These are phyloP conservation scores for Cettia cetti DNA, from an alignment of 2,113 vertebrate species.

Conservation along the genomic window DNA sequence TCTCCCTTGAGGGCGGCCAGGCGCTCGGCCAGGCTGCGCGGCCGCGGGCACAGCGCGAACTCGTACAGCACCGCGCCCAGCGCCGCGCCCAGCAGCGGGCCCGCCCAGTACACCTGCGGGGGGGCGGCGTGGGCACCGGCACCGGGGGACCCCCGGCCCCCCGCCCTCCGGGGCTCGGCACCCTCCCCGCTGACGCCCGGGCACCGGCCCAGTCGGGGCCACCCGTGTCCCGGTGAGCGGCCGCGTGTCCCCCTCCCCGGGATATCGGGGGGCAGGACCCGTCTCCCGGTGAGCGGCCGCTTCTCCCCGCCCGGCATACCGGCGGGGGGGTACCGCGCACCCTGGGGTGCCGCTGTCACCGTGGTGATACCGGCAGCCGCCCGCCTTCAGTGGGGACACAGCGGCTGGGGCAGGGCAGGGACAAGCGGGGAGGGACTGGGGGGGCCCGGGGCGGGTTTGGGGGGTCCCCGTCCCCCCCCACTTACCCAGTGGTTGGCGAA, in stretches of 20 bases:
- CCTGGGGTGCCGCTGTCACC: background rate
- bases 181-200: background rate
- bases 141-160: too few species aligned
- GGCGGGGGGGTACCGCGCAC: background rate
- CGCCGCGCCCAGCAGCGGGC: conserved; percentile 86
- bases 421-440: background rate
- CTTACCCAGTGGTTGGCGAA: conserved; percentile 95
- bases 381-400: too few species aligned
- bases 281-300: background rate
- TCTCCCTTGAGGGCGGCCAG: conserved; percentile 88
- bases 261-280: background rate
- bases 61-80: conserved; percentile 87
- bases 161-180: background rate
- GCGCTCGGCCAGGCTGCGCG: conserved; percentile 86
- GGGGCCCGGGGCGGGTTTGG: background rate
- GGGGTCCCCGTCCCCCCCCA: background rate
- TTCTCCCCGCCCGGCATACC: background rate
- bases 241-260: background rate
- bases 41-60: conserved; percentile 88
- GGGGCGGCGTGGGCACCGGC: background rate
- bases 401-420: background rate
- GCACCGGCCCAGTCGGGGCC: too few species aligned
- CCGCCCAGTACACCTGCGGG: conserved; percentile 90
- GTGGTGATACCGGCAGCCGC: background rate
- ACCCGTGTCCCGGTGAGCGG: background rate